A percentile compares a stretch with the other conserved stretches of the same genome.
These are phyloP conservation scores for Botia almorhae DNA, from an alignment of 2,797 vertebrate species.

Conservation along the genomic window DNA sequence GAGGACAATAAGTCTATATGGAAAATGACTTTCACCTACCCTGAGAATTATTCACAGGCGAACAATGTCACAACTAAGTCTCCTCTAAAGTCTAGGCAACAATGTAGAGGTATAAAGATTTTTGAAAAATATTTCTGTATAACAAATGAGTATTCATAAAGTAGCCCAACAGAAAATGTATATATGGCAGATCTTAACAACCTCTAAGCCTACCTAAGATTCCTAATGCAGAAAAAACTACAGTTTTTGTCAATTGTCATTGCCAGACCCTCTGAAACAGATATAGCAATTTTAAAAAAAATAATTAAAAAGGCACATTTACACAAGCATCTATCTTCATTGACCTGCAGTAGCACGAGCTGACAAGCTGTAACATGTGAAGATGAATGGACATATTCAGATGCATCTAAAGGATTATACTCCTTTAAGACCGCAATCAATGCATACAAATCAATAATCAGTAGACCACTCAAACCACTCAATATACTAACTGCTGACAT, in stretches of 20 bases:
- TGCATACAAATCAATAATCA: constrained; percentile 86
- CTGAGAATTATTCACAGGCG: no score
- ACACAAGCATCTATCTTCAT: constrained; percentile 83
- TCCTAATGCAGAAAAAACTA: constrained; percentile 57
- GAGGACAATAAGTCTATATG: no score
- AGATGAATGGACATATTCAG: constrained; percentile 87
- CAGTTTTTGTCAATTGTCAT: no score
- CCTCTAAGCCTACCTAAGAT: constrained; percentile 14
- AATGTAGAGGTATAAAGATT: background rate
- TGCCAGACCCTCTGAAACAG: constrained; percentile 78
- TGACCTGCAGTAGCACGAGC: constrained; percentile 74
- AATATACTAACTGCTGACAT: constrained; percentile 88
- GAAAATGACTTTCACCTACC: no score
- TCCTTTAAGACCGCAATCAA: constrained; percentile 79
- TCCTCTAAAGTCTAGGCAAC: background rate
- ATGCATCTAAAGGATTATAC: constrained; percentile 87
- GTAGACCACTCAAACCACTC: constrained; percentile 89
- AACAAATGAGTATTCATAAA: background rate
- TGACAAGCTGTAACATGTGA: constrained; percentile 80
- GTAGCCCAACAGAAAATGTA: background rate
- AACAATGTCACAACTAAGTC: background rate
- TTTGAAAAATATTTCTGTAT: no score
- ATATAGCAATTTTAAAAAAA: constrained; percentile 86
- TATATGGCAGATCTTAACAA: background rate
- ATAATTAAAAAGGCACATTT: constrained; percentile 76